Percentiles rank a stretch among this genome's conserved stretches.
These are phyloP conservation scores for Cyanoliseus patagonus DNA, from an alignment of 2,113 vertebrate genomes.

Conservation along the genomic window DNA sequence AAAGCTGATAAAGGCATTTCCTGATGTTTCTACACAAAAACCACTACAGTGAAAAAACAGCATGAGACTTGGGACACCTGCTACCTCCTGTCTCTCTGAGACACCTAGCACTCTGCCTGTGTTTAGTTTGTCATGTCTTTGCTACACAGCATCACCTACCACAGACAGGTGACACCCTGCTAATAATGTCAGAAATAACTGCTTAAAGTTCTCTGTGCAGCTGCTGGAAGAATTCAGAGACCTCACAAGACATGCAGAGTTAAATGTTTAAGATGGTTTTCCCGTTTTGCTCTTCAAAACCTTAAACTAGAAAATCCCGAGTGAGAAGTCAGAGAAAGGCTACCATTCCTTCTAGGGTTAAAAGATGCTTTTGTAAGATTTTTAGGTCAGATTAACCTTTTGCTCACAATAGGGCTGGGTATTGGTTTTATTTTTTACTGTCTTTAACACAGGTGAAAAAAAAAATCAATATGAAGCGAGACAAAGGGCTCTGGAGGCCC, in stretches of 20 bases:
- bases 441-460: slow-evolving; percentile 78
- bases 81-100: background rate
- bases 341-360: slow-evolving; percentile 74
- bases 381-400: slow-evolving; percentile 83
- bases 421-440: slow-evolving; percentile 75
- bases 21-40: background rate
- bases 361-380: slow-evolving; percentile 80
- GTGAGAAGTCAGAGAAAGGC: slow-evolving; percentile 53
- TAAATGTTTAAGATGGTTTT: slow-evolving; percentile 60
- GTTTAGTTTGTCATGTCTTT: background rate
- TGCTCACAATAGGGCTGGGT: slow-evolving; percentile 72
- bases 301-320: slow-evolving; percentile 61
- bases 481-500: slow-evolving; percentile 78
- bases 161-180: background rate
- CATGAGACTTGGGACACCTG: background rate
- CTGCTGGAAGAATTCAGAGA: slow-evolving; percentile 41
- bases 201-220: background rate
- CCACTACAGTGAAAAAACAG: background rate
- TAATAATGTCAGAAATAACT: background rate
- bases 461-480: slow-evolving; percentile 77
- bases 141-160: background rate
- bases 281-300: slow-evolving; percentile 62
- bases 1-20: background rate
- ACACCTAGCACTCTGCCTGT: background rate
- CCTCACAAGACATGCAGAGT: slow-evolving; percentile 14